Conservation (phyloP, 2,797 vertebrate species). For the Smutsia gigantea region DNA sequence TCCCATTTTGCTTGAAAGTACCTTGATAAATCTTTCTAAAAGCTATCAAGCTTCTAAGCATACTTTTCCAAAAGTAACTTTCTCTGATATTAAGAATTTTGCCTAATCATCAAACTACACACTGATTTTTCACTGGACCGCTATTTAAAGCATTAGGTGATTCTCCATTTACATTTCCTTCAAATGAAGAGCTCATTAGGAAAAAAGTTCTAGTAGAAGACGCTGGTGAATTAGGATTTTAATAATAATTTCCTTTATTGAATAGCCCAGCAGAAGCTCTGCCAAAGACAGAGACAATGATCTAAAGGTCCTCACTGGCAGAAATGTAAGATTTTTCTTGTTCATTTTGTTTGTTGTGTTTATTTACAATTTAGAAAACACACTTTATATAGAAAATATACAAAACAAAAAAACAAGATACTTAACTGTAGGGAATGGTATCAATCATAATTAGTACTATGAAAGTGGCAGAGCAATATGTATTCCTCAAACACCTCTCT, state of each 20-base stretch:
- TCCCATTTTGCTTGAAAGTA: conserved; percentile 29
- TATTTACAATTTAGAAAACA: conserved; percentile 27
- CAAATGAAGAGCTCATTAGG: neutral
- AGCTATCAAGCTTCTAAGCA: neutral
- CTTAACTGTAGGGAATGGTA: neutral
- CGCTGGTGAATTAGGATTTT: neutral
- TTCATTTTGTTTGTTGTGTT: neutral
- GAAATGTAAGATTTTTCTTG: neutral
- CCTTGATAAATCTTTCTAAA: conserved; percentile 19
- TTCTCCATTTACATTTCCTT: neutral
- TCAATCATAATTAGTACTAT: neutral
- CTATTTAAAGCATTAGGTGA: neutral
- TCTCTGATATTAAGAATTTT: conserved; percentile 38
- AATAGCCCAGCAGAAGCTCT: neutral
- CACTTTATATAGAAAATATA: neutral
- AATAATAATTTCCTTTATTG: neutral
- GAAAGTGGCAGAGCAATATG: neutral
- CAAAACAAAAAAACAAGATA: neutral
- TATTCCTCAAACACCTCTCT: neutral
- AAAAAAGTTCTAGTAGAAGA: neutral
- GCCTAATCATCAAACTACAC: conserved; percentile 22
- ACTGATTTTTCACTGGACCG: neutral
- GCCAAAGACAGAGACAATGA: neutral
- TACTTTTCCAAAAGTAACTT: conserved; percentile 1
- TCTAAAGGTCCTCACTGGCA: neutral